Base-by-base conservation (phyloP, 2,113 vertebrate genomes). In the Cyanistes caeruleus region DNA sequence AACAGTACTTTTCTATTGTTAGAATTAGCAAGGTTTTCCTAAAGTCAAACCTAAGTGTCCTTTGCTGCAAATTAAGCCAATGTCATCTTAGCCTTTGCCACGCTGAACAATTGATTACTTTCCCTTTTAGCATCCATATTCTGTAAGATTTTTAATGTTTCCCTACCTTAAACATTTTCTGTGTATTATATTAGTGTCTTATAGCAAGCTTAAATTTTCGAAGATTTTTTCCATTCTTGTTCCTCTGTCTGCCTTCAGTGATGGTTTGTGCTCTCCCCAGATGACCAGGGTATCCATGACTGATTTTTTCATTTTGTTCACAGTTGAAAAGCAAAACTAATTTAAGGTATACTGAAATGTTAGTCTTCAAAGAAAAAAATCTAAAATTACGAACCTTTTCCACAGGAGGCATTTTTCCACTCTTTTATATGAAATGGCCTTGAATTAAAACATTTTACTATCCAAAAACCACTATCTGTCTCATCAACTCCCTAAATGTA, bases 21-120 rank as follows among this genome's bases (percentile, higher is more conserved):
- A 75, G 65, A 84, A 68, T 91, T 95, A 89, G 13, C 64, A 94
- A 94, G 63, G 67, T 92, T 93, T 91, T 87, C 58, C 43, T 90
- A 69, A 88, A 92, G 86, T 90, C 90, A 92, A 78, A 90, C 39
- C 30, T 78, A 87, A 92, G 37, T 48, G 11, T 81, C 84, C 67
- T 77, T 76, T 78, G 68, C 60, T 94, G 60, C 52, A 91, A 87
- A 90, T 81, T 89, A 90, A 89, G 33, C 13, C 65, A 90, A 63
- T 77, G 86, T 81, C 89, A n/a, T 86, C 27, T 88, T 85, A 65
- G 20, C 31, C 44, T 93, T 96, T 13, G 35, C 31, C 15, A 39
- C 4, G n/a, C 24, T 70, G 48, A 95, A 77, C 46, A 80, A 80
- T 49, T 31, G 28, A 94, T 91, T 87, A 75, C 24, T 64, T 81